Conservation (phyloP, 2,888 invertebrate species). For the Campoletis raptor region DNA sequence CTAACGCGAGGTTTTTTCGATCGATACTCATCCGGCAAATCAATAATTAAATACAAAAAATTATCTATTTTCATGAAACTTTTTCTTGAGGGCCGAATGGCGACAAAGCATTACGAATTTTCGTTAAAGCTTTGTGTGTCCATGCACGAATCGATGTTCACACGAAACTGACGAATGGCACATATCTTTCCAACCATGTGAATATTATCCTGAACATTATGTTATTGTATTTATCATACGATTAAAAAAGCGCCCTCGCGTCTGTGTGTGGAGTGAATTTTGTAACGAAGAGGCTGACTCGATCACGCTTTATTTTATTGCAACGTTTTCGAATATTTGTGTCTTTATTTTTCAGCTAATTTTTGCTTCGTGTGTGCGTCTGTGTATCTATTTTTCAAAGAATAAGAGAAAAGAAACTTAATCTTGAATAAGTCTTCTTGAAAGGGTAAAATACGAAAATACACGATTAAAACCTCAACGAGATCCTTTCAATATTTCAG, state of each 20-base stretch:
- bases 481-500: constrained; percentile 74
- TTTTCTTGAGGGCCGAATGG: constrained; percentile 52
- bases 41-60: neutral
- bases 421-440: neutral
- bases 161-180: constrained; percentile 76
- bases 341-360: constrained; percentile 31
- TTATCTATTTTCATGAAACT: neutral
- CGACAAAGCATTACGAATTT: constrained; percentile 70
- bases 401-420: neutral
- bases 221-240: constrained; percentile 21
- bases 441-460: neutral
- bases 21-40: neutral
- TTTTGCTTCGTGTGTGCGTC: constrained; percentile 45
- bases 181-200: constrained; percentile 82
- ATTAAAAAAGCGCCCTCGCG: neutral
- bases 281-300: constrained; percentile 33
- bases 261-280: neutral
- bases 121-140: constrained; percentile 75
- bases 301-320: constrained; percentile 61
- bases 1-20: neutral
- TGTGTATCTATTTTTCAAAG: neutral
- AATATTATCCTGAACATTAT: constrained; percentile 17
- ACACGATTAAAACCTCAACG: constrained; percentile 2
- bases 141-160: constrained; percentile 81
- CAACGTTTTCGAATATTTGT: constrained; percentile 9